Conservation (phyloP, 1,140 invertebrate genomes). For the Pseudachorutes palmiensis region DNA sequence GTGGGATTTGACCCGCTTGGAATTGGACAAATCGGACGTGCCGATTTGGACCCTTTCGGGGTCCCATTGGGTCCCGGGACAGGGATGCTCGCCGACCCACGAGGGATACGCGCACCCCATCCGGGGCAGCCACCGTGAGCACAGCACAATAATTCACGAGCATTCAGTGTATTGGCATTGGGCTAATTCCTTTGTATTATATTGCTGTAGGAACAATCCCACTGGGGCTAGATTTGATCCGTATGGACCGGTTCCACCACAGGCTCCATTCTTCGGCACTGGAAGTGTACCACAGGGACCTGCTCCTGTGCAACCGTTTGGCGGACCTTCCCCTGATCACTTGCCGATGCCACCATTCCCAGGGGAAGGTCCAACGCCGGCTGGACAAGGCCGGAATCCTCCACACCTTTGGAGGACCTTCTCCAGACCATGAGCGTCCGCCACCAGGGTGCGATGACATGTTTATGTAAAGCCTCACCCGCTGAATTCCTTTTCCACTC, state of each 20-base stretch:
- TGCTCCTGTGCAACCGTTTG: constrained; percentile 29
- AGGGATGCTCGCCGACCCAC: constrained; percentile 32
- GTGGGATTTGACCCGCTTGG: constrained; percentile 10
- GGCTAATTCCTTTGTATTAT: too few relatives aligned
- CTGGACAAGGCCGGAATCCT: constrained; percentile 9
- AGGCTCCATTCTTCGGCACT: constrained; percentile 9
- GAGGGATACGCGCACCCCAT: constrained; percentile 25
- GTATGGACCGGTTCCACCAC: constrained; percentile 21
- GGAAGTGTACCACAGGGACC: constrained; percentile 26
- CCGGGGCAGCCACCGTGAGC: constrained; percentile 19
- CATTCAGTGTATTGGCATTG: too few relatives aligned
- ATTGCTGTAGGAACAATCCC: constrained; percentile 15
- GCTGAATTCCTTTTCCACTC: too few relatives aligned
- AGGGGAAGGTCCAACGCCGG: background rate
- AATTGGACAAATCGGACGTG: constrained; percentile 26
- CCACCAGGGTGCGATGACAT: constrained; percentile 35
- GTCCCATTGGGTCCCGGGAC: constrained; percentile 29
- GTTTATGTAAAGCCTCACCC: constrained; percentile 33
- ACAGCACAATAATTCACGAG: too few relatives aligned
- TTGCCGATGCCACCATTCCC: constrained; percentile 27
- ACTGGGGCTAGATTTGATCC: constrained; percentile 34
- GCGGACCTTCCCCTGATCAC: constrained; percentile 28
- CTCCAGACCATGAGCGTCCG: constrained; percentile 33
- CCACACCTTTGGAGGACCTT: constrained; percentile 23
- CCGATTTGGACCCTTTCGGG: constrained; percentile 35